Evolutionary conservation across 2,888 invertebrate genomes (phyloP).

Genomic region (Amiota minor): DNA sequence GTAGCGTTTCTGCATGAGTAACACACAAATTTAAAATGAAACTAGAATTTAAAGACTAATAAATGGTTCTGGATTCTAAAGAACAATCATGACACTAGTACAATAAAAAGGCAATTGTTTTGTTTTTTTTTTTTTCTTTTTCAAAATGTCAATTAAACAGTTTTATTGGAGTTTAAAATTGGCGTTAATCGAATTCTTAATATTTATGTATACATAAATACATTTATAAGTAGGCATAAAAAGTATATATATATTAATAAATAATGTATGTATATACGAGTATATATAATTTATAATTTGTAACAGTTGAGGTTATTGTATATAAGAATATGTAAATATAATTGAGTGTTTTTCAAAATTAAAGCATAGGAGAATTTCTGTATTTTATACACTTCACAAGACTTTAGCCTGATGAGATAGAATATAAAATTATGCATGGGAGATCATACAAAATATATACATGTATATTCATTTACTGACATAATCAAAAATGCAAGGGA

Average conservation of each 20-base stretch:
- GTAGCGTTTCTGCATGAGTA: too few species aligned
- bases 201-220: not conserved
- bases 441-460: too few species aligned
- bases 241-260: not conserved
- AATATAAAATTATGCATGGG: too few species aligned
- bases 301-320: constrained; percentile 7
- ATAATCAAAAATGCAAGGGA: too few species aligned
- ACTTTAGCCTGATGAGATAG: too few species aligned
- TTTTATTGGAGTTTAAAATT: constrained; percentile 11
- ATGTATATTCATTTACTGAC: too few species aligned
- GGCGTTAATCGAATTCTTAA: not conserved
- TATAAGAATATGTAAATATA: not conserved
- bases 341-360: constrained; percentile 9
- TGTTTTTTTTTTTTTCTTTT: too few species aligned
- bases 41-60: too few species aligned
- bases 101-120: too few species aligned
- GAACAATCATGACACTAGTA: too few species aligned
- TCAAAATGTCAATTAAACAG: not conserved
- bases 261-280: not conserved
- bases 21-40: too few species aligned
- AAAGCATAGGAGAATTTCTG: constrained; percentile 7
- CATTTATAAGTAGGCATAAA: not conserved
- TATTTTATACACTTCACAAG: not conserved
- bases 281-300: not conserved
- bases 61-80: too few species aligned